Conservation (phyloP, 2,113 vertebrate genomes). For the Nothoprocta pentlandii region DNA sequence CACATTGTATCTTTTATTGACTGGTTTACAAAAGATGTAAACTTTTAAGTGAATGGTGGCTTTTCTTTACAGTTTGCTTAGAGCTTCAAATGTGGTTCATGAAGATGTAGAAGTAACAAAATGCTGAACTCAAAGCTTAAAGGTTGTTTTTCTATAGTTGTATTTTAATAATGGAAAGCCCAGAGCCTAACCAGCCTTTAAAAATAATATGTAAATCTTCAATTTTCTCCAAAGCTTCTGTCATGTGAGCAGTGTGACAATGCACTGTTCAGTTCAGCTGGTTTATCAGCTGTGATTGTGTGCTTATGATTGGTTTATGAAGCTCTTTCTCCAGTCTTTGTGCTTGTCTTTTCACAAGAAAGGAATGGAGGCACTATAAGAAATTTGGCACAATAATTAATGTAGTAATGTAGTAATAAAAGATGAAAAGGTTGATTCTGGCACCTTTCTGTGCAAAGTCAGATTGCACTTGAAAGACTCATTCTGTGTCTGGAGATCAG, state of each 20-base stretch:
- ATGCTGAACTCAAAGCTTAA: neutral
- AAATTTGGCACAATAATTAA: neutral
- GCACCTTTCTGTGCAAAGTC: neutral
- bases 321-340: neutral
- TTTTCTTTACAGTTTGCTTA: neutral
- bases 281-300: neutral
- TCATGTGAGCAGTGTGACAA: neutral
- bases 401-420: neutral
- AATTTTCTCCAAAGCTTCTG: neutral
- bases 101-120: neutral
- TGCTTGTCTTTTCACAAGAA: fast-evolving
- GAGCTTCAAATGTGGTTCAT: neutral
- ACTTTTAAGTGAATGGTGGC: neutral
- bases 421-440: neutral
- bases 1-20: neutral
- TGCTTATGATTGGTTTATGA: neutral
- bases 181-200: neutral
- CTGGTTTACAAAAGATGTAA: neutral
- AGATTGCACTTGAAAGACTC: neutral
- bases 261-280: neutral
- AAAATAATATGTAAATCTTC: neutral
- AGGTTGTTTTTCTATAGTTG: neutral
- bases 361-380: too few species aligned
- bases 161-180: neutral
- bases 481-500: neutral